A percentile compares a stretch with the other conserved stretches of the same genome.
phyloP scores from a whole-genome alignment of 2,113 vertebrate species.

The Gobio gobio region DNA sequence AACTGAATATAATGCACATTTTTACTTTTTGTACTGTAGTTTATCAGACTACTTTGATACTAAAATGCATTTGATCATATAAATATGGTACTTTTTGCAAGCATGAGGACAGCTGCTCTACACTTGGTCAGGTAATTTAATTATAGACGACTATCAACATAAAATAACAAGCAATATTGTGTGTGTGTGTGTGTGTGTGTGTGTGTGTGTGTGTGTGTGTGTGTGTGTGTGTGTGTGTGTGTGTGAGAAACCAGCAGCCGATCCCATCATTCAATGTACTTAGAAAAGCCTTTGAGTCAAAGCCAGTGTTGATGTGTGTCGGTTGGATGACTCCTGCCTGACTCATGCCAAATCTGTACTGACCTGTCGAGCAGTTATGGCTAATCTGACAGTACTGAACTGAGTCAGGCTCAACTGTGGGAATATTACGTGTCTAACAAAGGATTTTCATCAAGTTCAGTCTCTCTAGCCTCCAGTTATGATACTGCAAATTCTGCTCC shows the following conservation, averaged over 20 bases:
- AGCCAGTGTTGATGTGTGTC: neutral
- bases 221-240: too few species aligned
- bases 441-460: neutral
- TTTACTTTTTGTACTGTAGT: too few species aligned
- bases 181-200: too few species aligned
- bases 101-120: too few species aligned
- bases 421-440: neutral
- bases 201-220: too few species aligned
- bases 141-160: too few species aligned
- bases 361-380: constrained; percentile 3
- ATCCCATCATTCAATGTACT: neutral
- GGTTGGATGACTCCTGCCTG: neutral
- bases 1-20: too few species aligned
- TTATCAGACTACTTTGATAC: too few species aligned
- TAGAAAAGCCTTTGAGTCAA: neutral
- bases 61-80: too few species aligned
- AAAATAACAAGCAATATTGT: too few species aligned
- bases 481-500: neutral
- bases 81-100: too few species aligned
- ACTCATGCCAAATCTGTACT: constrained; percentile 26
- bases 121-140: too few species aligned
- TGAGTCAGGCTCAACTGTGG: neutral
- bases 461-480: neutral
- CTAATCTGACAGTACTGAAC: neutral
- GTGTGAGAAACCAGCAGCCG: neutral